Conservation (phyloP, 2,113 vertebrate species). For the Urocolius indicus region DNA sequence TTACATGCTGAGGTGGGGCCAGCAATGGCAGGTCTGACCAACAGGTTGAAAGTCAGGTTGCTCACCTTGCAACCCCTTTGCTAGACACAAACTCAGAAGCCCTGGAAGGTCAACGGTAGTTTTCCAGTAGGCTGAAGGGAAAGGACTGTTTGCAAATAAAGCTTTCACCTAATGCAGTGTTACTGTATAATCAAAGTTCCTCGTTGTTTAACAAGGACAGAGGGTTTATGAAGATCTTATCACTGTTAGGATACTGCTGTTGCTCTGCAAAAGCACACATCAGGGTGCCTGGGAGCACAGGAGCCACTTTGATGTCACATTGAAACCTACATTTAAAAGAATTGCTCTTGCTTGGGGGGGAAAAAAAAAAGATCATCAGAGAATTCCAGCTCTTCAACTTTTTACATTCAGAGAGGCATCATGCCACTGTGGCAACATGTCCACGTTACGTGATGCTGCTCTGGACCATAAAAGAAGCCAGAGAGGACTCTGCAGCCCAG, state of each 20-base stretch:
- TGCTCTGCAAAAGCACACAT: not conserved
- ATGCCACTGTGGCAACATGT: not conserved
- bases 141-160: conserved; percentile 15
- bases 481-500: not conserved
- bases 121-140: not conserved
- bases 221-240: conserved; percentile 49
- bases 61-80: not conserved
- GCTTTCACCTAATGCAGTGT: not conserved
- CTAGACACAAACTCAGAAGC: not conserved
- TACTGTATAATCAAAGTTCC: conserved; percentile 55
- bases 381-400: not conserved
- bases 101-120: conserved; percentile 36
- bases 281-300: not conserved
- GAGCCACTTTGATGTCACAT: not conserved
- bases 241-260: not conserved
- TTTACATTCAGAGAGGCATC: not conserved
- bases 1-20: not conserved
- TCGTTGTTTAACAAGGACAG: conserved; percentile 44
- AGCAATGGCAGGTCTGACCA: not conserved
- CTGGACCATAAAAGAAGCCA: not conserved
- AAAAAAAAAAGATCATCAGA: not conserved
- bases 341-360: not conserved
- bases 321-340: not conserved
- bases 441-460: not conserved
- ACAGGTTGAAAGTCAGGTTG: conserved; percentile 17